Evolutionary conservation across 2,113 vertebrate species (phyloP), one percentile per base, ranked within the genome.

Genomic region (Misgurnus anguillicaudatus): DNA sequence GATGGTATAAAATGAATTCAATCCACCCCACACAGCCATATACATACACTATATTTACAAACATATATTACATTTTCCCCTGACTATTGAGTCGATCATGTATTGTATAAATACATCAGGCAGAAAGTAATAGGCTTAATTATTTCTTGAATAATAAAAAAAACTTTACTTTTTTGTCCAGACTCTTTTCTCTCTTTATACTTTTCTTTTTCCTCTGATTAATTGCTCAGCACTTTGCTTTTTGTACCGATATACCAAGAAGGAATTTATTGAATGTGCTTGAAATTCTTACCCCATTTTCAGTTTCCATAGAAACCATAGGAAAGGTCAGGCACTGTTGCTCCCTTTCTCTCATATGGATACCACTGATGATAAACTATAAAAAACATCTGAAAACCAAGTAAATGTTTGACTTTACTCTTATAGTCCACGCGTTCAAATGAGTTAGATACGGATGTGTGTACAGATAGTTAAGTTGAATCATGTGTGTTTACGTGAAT

Each of bases 231-330:
- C 72, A 39, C 82, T 85, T 42, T 80, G 80, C 69, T 85, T 85
- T 74, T 78, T 53, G 80, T 47, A 38, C 87, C 88, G 66, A 85
- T 83, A 87, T 92, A 89, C 89, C 71, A 90, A 83, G 70, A 76
- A 62, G 86, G 68, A 89, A 86, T 84, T 86, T 87, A 83, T 79
- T 85, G 77, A 79, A 87, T 66, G 82, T 58, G 85, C 68, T 80
- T 75, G 64, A 75, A 85, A 85, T 79, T 80, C 80, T 82, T 87
- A 62, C 78, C 73, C 69, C 84, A 85, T 84, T 57, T 89, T 85
- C 85, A 79, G 85, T 91, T 91, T 90, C 86, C 87, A 89, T 89
- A 89, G 91, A 91, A 91, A 90, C 86, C 78, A 84, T 78, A 80
- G 75, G 83, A 84, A 84, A 87, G 79, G 80, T 76, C 87, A 85